phyloP scores from a whole-genome alignment of 2,113 vertebrate species.

The Mionectes macconnelli region DNA sequence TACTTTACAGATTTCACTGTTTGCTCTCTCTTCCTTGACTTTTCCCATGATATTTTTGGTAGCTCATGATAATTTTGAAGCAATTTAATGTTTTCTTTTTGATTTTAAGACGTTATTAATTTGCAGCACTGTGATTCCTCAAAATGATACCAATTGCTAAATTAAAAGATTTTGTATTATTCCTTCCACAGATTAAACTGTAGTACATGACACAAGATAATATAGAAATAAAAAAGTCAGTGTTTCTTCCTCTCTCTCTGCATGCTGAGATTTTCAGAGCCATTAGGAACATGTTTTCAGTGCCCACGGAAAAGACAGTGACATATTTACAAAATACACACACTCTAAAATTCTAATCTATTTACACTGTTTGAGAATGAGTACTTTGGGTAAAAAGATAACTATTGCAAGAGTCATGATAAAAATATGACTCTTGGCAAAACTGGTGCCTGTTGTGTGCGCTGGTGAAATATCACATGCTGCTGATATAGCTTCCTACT shows the following conservation, averaged over 20 bases:
- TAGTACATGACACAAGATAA: background rate
- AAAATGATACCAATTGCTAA: background rate
- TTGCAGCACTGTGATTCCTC: background rate
- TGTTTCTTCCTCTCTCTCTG: background rate
- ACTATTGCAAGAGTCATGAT: background rate
- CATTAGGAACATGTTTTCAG: background rate
- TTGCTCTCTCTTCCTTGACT: background rate
- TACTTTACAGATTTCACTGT: background rate
- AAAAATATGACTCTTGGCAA: background rate
- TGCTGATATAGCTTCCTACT: slow-evolving; percentile 4
- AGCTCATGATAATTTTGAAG: background rate
- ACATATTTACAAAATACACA: background rate
- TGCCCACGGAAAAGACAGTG: background rate
- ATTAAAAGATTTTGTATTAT: background rate
- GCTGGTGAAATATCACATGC: background rate
- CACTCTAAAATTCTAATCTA: background rate
- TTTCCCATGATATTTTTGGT: background rate
- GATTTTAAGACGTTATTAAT: background rate
- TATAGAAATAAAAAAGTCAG: background rate
- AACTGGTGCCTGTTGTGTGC: background rate
- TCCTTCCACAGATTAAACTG: background rate
- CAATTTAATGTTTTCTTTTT: background rate
- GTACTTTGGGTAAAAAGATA: background rate
- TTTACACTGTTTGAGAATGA: background rate
- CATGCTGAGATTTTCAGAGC: background rate